A percentile compares a stretch with the other conserved stretches of the same genome.
Conservation (phyloP, 1,140 invertebrate species). For the Musca domestica region DNA sequence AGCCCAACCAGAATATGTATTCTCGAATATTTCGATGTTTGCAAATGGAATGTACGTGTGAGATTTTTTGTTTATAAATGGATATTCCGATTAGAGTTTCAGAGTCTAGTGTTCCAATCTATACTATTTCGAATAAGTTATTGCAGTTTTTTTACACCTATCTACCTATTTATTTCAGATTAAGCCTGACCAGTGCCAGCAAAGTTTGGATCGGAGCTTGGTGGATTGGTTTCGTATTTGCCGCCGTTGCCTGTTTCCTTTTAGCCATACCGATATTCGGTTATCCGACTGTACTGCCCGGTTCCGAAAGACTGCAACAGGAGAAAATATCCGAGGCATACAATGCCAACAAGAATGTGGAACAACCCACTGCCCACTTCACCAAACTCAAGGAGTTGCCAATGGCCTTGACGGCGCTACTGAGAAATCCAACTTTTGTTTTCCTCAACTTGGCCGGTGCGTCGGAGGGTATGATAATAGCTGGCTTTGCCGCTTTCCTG, state of each 20-base stretch:
- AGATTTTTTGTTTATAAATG: too few species aligned
- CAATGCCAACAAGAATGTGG: constrained; percentile 47
- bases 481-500: constrained; percentile 78
- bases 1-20: too few species aligned
- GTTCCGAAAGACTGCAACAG: constrained; percentile 64
- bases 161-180: constrained; percentile 5
- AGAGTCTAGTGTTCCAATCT: too few species aligned
- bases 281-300: constrained; percentile 70
- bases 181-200: constrained; percentile 54
- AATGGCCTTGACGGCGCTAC: constrained; percentile 62
- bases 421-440: constrained; percentile 77
- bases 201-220: constrained; percentile 83
- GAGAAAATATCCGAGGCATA: constrained; percentile 71
- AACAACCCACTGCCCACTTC: constrained; percentile 49
- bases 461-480: constrained; percentile 73
- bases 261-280: constrained; percentile 70
- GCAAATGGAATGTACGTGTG: too few species aligned
- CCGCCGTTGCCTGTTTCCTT: constrained; percentile 64
- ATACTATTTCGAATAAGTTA: too few species aligned
- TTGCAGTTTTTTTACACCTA: too few species aligned
- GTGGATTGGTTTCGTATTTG: constrained; percentile 80
- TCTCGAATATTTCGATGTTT: too few species aligned
- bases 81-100: too few species aligned
- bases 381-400: constrained; percentile 67
- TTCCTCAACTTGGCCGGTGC: constrained; percentile 77